A percentile compares a stretch with the other conserved stretches of the same genome.
Evolutionary conservation across 2,888 invertebrate genomes (phyloP).

Genomic region (Teleogryllus oceanicus): DNA sequence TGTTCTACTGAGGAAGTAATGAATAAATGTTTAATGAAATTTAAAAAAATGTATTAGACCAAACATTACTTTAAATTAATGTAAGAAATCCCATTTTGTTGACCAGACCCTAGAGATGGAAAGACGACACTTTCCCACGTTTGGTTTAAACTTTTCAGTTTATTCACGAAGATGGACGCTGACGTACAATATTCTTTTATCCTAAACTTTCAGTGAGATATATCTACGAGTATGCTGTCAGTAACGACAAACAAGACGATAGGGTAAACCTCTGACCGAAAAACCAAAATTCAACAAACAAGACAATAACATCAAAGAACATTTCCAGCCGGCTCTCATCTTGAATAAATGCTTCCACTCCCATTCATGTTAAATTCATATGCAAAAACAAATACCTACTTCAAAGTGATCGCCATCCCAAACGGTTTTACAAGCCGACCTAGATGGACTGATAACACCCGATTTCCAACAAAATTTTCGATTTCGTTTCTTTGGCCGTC

Average conservation of each 20-base stretch:
- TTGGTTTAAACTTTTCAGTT: too few species aligned
- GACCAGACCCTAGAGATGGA: too few species aligned
- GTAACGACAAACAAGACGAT: too few species aligned
- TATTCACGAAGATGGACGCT: too few species aligned
- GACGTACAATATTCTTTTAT: too few species aligned
- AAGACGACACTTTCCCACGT: too few species aligned
- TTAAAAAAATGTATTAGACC: too few species aligned
- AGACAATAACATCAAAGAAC: not conserved
- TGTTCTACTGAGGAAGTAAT: too few species aligned
- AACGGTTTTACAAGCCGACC: not conserved
- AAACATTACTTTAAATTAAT: too few species aligned
- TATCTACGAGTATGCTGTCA: not conserved
- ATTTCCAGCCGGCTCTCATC: not conserved
- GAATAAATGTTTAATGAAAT: too few species aligned
- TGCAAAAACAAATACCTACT: not conserved
- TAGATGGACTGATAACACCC: not conserved
- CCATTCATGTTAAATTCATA: not conserved
- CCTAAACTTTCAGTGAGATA: not conserved
- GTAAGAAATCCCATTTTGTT: too few species aligned
- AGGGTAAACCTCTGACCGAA: too few species aligned
- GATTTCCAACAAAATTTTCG: conserved; percentile 1
- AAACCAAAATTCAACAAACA: not conserved
- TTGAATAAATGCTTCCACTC: not conserved
- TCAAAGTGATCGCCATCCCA: not conserved
- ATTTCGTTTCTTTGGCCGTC: not conserved